A percentile compares a stretch with the other conserved stretches of the same genome.
phyloP scores from a whole-genome alignment of 2,888 invertebrate species.

The Elgonia sp. region DNA sequence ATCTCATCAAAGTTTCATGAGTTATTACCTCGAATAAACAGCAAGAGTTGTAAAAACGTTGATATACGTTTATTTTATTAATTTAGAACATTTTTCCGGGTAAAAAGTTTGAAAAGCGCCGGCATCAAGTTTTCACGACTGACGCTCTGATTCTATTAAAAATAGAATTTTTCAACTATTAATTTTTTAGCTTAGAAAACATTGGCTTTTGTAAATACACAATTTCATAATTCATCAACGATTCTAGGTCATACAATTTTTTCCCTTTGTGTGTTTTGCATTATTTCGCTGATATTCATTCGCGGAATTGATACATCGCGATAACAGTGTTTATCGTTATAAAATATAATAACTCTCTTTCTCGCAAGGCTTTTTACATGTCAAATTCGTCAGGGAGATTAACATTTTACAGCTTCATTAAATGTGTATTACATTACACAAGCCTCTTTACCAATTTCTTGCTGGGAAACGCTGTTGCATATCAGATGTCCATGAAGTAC shows the following conservation, averaged over 20 bases:
- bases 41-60: slow-evolving; percentile 45
- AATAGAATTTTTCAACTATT: background rate
- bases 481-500: slow-evolving; percentile 57
- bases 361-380: slow-evolving; percentile 29
- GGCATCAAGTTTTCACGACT: background rate
- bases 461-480: slow-evolving; percentile 18
- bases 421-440: slow-evolving; percentile 27
- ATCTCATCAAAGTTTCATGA: slow-evolving; percentile 62
- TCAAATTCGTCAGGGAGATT: slow-evolving; percentile 39
- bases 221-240: background rate
- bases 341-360: slow-evolving; percentile 4
- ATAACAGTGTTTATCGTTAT: slow-evolving; percentile 37
- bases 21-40: slow-evolving; percentile 62
- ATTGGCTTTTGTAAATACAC: background rate
- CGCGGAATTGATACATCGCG: slow-evolving; percentile 21
- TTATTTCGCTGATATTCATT: slow-evolving; percentile 11
- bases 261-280: background rate
- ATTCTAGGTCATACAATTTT: slow-evolving; percentile 15
- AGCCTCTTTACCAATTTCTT: slow-evolving; percentile 42
- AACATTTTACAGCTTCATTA: slow-evolving; percentile 58
- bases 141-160: background rate
- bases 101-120: slow-evolving; percentile 7
- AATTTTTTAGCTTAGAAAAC: background rate
- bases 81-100: slow-evolving; percentile 18
- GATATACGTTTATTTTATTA: slow-evolving; percentile 41